Conservation (phyloP, 2,797 vertebrate species). For the Rhynchonycteris naso region DNA sequence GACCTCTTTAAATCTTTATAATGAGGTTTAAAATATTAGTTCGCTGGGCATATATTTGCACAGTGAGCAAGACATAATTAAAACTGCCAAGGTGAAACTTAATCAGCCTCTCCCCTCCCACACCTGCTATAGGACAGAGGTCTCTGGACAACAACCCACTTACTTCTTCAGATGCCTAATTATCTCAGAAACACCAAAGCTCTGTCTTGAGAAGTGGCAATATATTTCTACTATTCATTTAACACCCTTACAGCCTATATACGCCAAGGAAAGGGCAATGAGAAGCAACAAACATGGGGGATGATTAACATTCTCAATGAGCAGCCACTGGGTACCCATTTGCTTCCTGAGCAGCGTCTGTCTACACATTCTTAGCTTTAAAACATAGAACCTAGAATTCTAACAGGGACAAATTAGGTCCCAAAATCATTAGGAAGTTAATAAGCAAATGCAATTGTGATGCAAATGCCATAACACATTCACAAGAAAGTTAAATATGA, state of each 20-base stretch:
- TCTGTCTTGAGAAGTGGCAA: slow-evolving; percentile 60
- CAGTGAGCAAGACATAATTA: slow-evolving; percentile 24
- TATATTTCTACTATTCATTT: slow-evolving; percentile 74
- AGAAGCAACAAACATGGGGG: not conserved
- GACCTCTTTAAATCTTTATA: slow-evolving; percentile 20
- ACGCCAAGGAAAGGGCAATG: not conserved
- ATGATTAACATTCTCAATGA: not conserved
- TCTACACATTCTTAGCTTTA: not conserved
- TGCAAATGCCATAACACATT: not conserved
- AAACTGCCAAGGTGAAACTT: not conserved
- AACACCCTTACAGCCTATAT: slow-evolving; percentile 17
- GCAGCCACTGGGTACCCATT: rapidly evolving
- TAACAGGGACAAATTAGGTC: not conserved
- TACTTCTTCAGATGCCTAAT: slow-evolving; percentile 41
- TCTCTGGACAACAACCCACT: slow-evolving; percentile 34
- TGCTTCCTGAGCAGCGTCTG: rapidly evolving
- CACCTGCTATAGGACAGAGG: not conserved
- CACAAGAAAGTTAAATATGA: slow-evolving; percentile 30
- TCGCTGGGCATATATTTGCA: not conserved
- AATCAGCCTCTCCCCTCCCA: not conserved
- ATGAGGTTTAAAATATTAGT: slow-evolving; percentile 32
- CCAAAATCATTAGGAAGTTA: slow-evolving; percentile 51
- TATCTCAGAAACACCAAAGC: slow-evolving; percentile 66
- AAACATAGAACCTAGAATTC: not conserved
- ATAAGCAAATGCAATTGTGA: slow-evolving; percentile 35